Evolutionary conservation across 2,113 vertebrate species (phyloP).

Genomic region (Malurus cyaneus): DNA sequence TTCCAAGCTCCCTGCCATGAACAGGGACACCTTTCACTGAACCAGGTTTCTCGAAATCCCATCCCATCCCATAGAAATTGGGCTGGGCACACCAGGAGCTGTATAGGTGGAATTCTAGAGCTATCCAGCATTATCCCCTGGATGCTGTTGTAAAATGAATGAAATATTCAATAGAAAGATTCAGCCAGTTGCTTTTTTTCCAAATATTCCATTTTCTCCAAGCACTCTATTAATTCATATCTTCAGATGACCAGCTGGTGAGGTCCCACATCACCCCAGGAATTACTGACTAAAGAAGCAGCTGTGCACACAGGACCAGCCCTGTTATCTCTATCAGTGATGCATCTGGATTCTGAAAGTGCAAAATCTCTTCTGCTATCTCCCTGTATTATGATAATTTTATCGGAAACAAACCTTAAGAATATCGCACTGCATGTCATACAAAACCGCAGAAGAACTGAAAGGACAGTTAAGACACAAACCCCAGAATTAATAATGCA

Average conservation of each 20-base stretch:
- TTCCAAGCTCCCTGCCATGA: background rate
- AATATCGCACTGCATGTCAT: background rate
- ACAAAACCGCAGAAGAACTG: background rate
- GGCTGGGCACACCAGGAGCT: background rate
- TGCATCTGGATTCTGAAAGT: background rate
- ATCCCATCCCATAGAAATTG: background rate
- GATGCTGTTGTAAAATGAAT: background rate
- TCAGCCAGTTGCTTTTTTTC: background rate
- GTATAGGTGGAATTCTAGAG: background rate
- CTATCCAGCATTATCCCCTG: background rate
- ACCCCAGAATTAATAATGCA: background rate
- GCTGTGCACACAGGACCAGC: background rate
- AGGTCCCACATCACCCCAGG: background rate
- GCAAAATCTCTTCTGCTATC: background rate
- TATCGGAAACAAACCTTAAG: background rate
- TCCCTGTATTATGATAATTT: background rate
- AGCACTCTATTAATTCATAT: background rate
- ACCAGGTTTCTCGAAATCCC: background rate
- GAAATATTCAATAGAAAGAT: background rate
- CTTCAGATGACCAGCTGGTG: background rate
- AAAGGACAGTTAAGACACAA: background rate
- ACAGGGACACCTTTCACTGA: background rate
- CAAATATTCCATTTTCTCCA: background rate
- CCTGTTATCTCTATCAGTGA: background rate
- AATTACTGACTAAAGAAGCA: background rate